These are phyloP conservation scores for Incurvaria masculella DNA, from an alignment of 2,888 invertebrate species.

Conservation along the genomic window DNA sequence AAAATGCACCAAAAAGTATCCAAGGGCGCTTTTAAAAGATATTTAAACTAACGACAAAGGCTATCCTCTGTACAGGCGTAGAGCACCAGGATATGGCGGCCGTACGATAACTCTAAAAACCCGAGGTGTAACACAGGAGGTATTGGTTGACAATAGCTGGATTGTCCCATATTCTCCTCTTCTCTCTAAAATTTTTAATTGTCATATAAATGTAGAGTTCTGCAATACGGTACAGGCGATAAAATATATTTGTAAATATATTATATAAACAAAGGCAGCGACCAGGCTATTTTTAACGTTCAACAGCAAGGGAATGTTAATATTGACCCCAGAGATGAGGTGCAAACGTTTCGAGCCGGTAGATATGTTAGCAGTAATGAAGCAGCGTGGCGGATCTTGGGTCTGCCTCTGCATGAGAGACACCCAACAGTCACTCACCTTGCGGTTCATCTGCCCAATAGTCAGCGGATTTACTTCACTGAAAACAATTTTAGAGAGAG, in stretches of 20 bases:
- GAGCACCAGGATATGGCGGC: slow-evolving; percentile 17
- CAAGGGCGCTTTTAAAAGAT: slow-evolving; percentile 16
- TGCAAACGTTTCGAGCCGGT: slow-evolving; percentile 20
- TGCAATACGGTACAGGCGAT: slow-evolving; percentile 8
- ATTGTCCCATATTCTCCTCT: neutral
- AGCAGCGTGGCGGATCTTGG: slow-evolving; percentile 21
- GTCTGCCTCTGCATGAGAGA: slow-evolving; percentile 18
- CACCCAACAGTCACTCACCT: slow-evolving; percentile 19
- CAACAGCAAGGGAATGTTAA: slow-evolving; percentile 7
- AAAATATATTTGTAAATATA: slow-evolving; percentile 17
- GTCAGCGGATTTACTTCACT: slow-evolving; percentile 25
- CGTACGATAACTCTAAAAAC: slow-evolving; percentile 14
- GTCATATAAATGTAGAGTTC: neutral
- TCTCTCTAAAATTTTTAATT: neutral
- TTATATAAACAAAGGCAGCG: slow-evolving; percentile 15
- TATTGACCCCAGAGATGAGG: slow-evolving; percentile 18
- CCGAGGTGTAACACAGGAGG: too few species aligned
- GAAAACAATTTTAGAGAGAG: slow-evolving; percentile 19
- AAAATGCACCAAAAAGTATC: slow-evolving; percentile 21
- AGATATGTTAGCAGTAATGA: slow-evolving; percentile 22
- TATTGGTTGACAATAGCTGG: neutral
- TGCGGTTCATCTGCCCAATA: slow-evolving; percentile 19
- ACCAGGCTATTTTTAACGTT: slow-evolving; percentile 16
- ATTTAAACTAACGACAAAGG: slow-evolving; percentile 18
- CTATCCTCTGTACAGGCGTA: slow-evolving; percentile 11